Evolutionary conservation across 2,797 vertebrate genomes (phyloP), one percentile per base, ranked within the genome.

Genomic region (Pseudotriccus pelzelni): DNA sequence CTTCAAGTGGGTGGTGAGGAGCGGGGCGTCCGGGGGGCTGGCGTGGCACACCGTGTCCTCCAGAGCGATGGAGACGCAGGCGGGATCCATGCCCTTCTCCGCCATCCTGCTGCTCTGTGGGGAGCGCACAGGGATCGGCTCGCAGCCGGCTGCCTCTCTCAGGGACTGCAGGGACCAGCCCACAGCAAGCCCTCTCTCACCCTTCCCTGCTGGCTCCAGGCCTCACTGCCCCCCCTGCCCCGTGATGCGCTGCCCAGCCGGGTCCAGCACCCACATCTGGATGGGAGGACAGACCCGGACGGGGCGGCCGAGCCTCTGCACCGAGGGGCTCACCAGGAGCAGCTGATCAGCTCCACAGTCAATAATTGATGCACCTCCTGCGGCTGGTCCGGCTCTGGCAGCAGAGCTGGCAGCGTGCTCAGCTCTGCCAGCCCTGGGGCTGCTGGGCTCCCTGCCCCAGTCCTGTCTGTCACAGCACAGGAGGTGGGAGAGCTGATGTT

Each of bases 1-100:
- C 98, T 99, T 99, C 97, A 99, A 97, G 97, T 99, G 99, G 10
- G 98, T 98, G 93, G 98, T 99, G 97, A 99, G 98, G 92, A 99
- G 97, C 0, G 99, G 98, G 2, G 98, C 98, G 53, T 99, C 99
- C 44, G 97, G 98, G 0, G 98, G 95, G 37, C 97, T 98, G 8
- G 94, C 86, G 0, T 97, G 98, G 92, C 98, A 97, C 89, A 99
- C 99, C 12, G 98, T 98, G 92, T 99, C 99, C 97, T 99, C 99
- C 98, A 99, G 98, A 28, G 99, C 98, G 92, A 99, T 99, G 91
- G 97, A 97, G 91, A 99, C 98, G 12, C 98, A 97, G 2, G 97
- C 97, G 17, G 97, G 97, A 27, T 99, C 99, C 93, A 98, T 92
- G 6, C 98, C 96, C 97, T 97, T 99, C 97, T 99, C 99, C 25